These are phyloP conservation scores for Orchesellides sinensis DNA, from an alignment of 2,888 invertebrate species.

Conservation along the genomic window DNA sequence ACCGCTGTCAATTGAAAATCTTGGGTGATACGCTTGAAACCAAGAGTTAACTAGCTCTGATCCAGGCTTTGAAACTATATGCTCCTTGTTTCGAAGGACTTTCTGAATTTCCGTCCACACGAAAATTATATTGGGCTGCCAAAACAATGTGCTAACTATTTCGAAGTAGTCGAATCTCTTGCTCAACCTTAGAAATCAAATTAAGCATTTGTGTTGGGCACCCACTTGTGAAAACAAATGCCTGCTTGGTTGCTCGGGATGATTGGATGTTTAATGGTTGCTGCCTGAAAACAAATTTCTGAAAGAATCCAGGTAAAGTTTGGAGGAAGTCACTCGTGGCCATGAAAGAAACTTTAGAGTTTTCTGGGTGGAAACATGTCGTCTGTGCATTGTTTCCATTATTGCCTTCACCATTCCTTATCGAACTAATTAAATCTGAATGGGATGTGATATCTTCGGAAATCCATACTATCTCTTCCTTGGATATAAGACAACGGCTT, in stretches of 20 bases:
- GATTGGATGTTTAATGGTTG: not conserved
- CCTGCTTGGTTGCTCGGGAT: not conserved
- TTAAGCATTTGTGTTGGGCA: slow-evolving; percentile 1
- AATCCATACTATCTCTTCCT: slow-evolving; percentile 34
- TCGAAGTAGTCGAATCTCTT: slow-evolving; percentile 22
- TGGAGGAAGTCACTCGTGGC: slow-evolving; percentile 8
- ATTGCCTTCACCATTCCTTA: not conserved
- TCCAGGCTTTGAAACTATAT: not conserved
- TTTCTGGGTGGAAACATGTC: slow-evolving; percentile 23
- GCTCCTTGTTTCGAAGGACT: not conserved
- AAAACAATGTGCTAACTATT: slow-evolving; percentile 4
- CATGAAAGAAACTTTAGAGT: slow-evolving; percentile 17
- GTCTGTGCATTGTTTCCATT: not conserved
- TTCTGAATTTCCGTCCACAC: slow-evolving; percentile 41
- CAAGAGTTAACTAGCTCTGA: slow-evolving; percentile 14
- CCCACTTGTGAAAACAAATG: slow-evolving; percentile 20
- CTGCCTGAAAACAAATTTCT: not conserved
- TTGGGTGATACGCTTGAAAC: slow-evolving; percentile 21
- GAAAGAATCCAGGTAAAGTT: slow-evolving; percentile 17
- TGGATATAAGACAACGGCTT: slow-evolving; percentile 31
- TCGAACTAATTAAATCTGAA: not conserved
- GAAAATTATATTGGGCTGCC: slow-evolving; percentile 49
- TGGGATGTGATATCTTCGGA: slow-evolving; percentile 5
- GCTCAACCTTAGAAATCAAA: not conserved
- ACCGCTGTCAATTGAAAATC: slow-evolving; percentile 38